Conservation (phyloP, 2,888 invertebrate genomes). For the Petrophora chlorosata region DNA sequence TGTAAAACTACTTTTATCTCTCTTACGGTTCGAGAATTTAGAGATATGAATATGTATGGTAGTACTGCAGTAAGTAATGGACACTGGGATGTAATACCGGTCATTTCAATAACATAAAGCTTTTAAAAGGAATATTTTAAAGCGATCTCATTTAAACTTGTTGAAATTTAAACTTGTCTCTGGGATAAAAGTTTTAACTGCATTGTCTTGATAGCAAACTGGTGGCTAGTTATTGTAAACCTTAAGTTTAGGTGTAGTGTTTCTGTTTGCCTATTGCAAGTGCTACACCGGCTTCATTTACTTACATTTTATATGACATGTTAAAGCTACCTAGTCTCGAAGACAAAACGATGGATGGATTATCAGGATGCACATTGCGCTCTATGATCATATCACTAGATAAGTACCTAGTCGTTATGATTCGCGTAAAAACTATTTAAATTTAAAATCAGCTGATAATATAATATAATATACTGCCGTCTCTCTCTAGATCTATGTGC, state of each 20-base stretch:
- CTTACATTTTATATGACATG: too few relatives aligned
- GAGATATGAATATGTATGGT: slow-evolving; percentile 80
- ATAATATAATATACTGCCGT: too few relatives aligned
- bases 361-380: too few relatives aligned
- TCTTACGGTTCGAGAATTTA: slow-evolving; percentile 72
- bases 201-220: slow-evolving; percentile 34
- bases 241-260: slow-evolving; percentile 3
- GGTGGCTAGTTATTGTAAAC: slow-evolving; percentile 31
- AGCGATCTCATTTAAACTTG: slow-evolving; percentile 47
- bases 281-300: too few relatives aligned
- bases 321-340: too few relatives aligned
- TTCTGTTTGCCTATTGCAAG: background rate
- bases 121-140: slow-evolving; percentile 63
- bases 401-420: too few relatives aligned
- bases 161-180: slow-evolving; percentile 48
- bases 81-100: slow-evolving; percentile 63
- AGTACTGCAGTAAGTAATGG: slow-evolving; percentile 74
- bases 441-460: too few relatives aligned
- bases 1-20: slow-evolving; percentile 80
- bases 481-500: too few relatives aligned
- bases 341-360: too few relatives aligned
- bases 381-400: too few relatives aligned
- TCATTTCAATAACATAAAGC: slow-evolving; percentile 70
- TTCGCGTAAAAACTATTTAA: too few relatives aligned
- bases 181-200: slow-evolving; percentile 40